Conservation (phyloP, 2,113 vertebrate genomes). For the Manacus vitellinus region DNA sequence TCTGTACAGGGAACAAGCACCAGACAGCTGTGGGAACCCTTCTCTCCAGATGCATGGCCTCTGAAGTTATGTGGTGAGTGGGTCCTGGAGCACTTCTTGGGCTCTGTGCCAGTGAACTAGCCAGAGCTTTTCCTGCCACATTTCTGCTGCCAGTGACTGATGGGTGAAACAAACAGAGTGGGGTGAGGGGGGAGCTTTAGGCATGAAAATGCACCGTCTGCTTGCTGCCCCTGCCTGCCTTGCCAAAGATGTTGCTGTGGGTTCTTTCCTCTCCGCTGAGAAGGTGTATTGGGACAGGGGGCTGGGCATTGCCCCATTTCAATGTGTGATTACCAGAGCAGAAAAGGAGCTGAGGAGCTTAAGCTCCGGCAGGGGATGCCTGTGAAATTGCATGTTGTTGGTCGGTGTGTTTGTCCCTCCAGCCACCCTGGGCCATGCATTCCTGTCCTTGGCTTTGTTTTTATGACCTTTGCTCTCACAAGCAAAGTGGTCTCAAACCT, state of each 20-base stretch:
- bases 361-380: not conserved
- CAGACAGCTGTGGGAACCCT: not conserved
- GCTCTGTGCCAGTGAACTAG: not conserved
- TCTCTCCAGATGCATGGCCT: not conserved
- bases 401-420: rapidly evolving
- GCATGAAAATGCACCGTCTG: not conserved
- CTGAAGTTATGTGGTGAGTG: not conserved
- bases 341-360: not conserved
- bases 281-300: rapidly evolving
- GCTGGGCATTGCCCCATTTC: not conserved
- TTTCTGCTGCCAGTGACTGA: not conserved
- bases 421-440: rapidly evolving
- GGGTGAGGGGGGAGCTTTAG: not conserved
- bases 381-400: not conserved
- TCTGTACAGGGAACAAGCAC: not conserved
- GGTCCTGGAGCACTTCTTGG: not conserved
- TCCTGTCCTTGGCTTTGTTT: not conserved
- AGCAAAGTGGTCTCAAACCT: not conserved
- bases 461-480: not conserved
- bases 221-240: rapidly evolving
- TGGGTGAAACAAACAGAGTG: not conserved
- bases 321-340: not conserved
- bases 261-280: not conserved
- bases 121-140: rapidly evolving
- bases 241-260: not conserved